Percentiles rank a stretch among this genome's conserved stretches.
Conservation (phyloP, 2,888 invertebrate species). For the Alsophila aescularia region DNA sequence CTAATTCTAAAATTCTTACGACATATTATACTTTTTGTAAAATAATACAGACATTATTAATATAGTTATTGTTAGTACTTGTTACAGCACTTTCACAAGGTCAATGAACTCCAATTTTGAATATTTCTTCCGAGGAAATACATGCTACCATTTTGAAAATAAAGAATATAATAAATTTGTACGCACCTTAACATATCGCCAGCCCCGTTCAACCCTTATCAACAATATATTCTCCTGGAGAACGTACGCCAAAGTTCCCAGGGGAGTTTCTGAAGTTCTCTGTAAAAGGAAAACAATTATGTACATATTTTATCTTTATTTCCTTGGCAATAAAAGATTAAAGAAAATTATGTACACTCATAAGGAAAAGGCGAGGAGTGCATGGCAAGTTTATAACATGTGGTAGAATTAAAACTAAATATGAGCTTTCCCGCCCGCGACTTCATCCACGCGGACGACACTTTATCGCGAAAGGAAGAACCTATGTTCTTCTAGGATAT, state of each 20-base stretch:
- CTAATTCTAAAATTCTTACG: too few species aligned
- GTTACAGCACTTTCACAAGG: not conserved
- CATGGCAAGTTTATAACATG: not conserved
- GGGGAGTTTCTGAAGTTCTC: conserved; percentile 58
- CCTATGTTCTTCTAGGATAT: too few species aligned
- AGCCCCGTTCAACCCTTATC: conserved; percentile 64
- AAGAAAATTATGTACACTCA: not conserved
- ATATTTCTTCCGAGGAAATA: not conserved
- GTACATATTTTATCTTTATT: conserved; percentile 29
- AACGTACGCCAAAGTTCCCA: conserved; percentile 72
- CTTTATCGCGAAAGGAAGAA: too few species aligned
- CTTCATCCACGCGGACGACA: too few species aligned
- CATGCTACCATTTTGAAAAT: not conserved
- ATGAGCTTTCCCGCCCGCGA: too few species aligned
- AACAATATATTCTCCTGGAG: conserved; percentile 66
- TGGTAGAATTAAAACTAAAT: not conserved
- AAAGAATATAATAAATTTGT: conserved; percentile 22
- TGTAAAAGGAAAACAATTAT: conserved; percentile 45
- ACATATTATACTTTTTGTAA: too few species aligned
- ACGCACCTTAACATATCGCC: conserved; percentile 68
- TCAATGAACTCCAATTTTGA: not conserved
- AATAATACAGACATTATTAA: too few species aligned
- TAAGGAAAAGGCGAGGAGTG: not conserved
- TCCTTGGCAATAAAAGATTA: conserved; percentile 5
- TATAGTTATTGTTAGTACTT: too few species aligned